These are phyloP conservation scores for Cecropterus lyciades DNA, from an alignment of 1,140 invertebrate genomes.

Conservation along the genomic window DNA sequence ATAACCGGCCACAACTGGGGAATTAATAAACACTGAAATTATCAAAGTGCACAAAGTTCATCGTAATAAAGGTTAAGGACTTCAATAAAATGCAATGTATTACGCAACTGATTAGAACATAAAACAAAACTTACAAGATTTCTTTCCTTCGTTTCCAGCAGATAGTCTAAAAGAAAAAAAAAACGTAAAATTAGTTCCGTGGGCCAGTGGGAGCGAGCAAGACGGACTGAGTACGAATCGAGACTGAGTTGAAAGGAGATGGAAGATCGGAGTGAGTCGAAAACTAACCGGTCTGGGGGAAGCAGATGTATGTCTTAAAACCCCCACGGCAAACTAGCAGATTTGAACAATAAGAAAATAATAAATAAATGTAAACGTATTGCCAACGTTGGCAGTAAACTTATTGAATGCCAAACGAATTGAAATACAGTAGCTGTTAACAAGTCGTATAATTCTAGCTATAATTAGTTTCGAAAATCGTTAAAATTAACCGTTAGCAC, in stretches of 20 bases:
- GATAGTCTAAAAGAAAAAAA: constrained; percentile 77
- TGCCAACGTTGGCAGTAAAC: too few relatives aligned
- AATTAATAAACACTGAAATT: too few relatives aligned
- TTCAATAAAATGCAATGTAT: constrained; percentile 16
- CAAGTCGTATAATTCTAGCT: too few relatives aligned
- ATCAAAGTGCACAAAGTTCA: too few relatives aligned
- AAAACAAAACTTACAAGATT: constrained; percentile 48
- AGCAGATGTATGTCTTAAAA: constrained; percentile 74
- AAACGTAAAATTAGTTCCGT: constrained; percentile 85
- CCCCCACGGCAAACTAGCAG: constrained; percentile 71
- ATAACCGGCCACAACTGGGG: too few relatives aligned
- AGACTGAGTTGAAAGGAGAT: constrained; percentile 67
- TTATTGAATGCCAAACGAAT: too few relatives aligned
- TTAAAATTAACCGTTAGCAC: too few relatives aligned
- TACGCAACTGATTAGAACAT: constrained; percentile 44
- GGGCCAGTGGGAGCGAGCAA: constrained; percentile 58
- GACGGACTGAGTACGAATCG: constrained; percentile 42
- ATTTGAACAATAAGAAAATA: constrained; percentile 78
- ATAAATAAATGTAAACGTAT: constrained; percentile 54
- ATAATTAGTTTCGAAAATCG: too few relatives aligned
- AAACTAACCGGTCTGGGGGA: constrained; percentile 80
- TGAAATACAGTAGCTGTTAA: too few relatives aligned
- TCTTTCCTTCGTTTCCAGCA: constrained; percentile 47
- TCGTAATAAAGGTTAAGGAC: constrained; percentile 13
- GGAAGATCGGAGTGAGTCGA: constrained; percentile 51